A percentile compares a stretch with the other conserved stretches of the same genome.
Evolutionary conservation across 2,888 invertebrate genomes (phyloP).

Genomic region (Chalcis sispes): DNA sequence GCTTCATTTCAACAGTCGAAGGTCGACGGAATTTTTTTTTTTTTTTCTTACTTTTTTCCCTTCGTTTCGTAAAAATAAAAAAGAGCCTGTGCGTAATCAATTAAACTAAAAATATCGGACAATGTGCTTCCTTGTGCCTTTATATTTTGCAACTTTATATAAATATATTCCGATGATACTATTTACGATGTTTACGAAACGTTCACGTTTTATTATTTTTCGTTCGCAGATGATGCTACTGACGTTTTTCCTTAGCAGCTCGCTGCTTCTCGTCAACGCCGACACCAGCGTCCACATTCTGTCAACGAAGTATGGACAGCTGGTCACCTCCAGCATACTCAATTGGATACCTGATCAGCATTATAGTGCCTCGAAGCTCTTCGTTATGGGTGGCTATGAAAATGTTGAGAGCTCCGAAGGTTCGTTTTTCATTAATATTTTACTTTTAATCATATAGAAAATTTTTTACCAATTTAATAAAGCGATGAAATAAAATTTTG

Average conservation of each 20-base stretch:
- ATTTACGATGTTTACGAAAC: not conserved
- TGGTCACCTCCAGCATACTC: slow-evolving; percentile 88
- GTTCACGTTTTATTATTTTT: not conserved
- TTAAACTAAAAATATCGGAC: not conserved
- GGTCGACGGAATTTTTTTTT: slow-evolving; percentile 16
- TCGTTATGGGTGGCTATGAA: slow-evolving; percentile 80
- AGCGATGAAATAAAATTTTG: no score
- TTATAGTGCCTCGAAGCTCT: slow-evolving; percentile 79
- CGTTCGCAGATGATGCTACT: slow-evolving; percentile 54
- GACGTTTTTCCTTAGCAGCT: slow-evolving; percentile 34
- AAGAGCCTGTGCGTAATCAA: not conserved
- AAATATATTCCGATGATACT: no score
- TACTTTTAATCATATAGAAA: no score
- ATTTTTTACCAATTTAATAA: no score
- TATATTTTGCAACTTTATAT: no score
- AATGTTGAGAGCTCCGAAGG: slow-evolving; percentile 22
- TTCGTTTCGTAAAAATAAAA: not conserved
- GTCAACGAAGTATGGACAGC: slow-evolving; percentile 76
- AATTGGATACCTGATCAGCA: slow-evolving; percentile 83
- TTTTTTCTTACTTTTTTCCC: not conserved
- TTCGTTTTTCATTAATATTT: no score
- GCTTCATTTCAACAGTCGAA: slow-evolving; percentile 20
- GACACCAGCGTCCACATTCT: slow-evolving; percentile 75
- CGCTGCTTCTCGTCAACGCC: slow-evolving; percentile 58
- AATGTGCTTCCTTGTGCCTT: not conserved